Evolutionary conservation across 2,888 invertebrate genomes (phyloP), one percentile per base, ranked within the genome.

Genomic region (Pterobdella sp.): DNA sequence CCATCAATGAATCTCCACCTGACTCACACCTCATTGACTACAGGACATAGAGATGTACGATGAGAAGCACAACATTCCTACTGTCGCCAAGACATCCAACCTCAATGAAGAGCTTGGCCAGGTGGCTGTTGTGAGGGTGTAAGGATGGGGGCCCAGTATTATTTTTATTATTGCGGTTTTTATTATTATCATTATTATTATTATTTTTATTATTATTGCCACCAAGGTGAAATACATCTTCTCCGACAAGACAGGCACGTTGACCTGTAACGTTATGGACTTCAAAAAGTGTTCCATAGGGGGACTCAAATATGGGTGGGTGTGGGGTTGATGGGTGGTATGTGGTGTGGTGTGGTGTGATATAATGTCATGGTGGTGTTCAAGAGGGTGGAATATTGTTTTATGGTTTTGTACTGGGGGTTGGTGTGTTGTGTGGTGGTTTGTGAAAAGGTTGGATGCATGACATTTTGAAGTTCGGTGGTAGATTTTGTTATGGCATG

Each of bases 221-320:
- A 68, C 67, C 67, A 68, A 94, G 90, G 93, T 96, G 36, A 90
- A 92, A 83, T 97, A 95, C 84, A 88, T 97, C 76, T 96, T 97
- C 86, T 93, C 94, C 72, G 97, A 97, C 85, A 97, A 97, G 87
- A 98, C 98, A 29, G 98, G 98, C 72, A 99, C 98, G 0, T 87
- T 99, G 78, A 99, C 98, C n/a, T 88, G 92, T 80, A 99, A 99
- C 84, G 88, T 94, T 26, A 99, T 99, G 98, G 93, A 92, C 82
- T 98, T 96, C 85, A 92, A 94, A 84, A 84, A 85, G 75, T 87
- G 86, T 79, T 82, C 85, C 7, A 82, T 87, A 56, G 86, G 82
- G 70, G 87, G 87, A 1, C 80, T 82, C 52, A 80, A 82, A 67
- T 87, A 86, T 80, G 85, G 81, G 83, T 82, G 77, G 77, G 76